Percentiles rank a stretch among this genome's conserved stretches.
phyloP scores from a whole-genome alignment of 2,113 vertebrate species.

The Corythornis cristatus region DNA sequence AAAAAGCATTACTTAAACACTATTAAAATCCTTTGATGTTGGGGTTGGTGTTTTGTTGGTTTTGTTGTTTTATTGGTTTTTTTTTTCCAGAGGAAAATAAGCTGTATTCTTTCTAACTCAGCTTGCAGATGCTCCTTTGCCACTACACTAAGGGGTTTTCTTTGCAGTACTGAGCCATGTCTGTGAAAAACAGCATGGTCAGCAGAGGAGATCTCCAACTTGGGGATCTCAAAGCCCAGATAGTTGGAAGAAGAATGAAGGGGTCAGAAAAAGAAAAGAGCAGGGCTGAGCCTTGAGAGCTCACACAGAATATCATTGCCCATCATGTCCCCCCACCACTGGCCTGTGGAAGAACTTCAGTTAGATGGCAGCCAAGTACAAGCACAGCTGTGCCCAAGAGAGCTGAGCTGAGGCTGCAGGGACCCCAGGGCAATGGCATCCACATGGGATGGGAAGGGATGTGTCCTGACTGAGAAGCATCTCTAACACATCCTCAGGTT shows the following conservation, averaged over 20 bases:
- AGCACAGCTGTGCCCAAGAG: neutral
- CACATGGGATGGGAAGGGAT: fast-evolving
- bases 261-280: neutral
- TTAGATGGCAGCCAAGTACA: neutral
- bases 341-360: neutral
- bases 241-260: neutral
- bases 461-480: neutral
- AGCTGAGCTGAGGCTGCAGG: neutral
- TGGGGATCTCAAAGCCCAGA: neutral
- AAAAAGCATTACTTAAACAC: slow-evolving; percentile 57
- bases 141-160: neutral
- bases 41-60: neutral
- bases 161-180: neutral
- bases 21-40: slow-evolving; percentile 42
- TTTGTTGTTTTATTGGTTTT: neutral
- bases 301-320: neutral
- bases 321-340: fast-evolving
- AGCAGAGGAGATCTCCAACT: neutral
- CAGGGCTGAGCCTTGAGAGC: neutral
- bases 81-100: slow-evolving; percentile 3
- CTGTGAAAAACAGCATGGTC: fast-evolving
- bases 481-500: neutral
- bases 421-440: neutral
- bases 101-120: neutral
- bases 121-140: neutral